Base-by-base conservation (phyloP, 2,113 vertebrate genomes). In the Macheiramphus alcinus region DNA sequence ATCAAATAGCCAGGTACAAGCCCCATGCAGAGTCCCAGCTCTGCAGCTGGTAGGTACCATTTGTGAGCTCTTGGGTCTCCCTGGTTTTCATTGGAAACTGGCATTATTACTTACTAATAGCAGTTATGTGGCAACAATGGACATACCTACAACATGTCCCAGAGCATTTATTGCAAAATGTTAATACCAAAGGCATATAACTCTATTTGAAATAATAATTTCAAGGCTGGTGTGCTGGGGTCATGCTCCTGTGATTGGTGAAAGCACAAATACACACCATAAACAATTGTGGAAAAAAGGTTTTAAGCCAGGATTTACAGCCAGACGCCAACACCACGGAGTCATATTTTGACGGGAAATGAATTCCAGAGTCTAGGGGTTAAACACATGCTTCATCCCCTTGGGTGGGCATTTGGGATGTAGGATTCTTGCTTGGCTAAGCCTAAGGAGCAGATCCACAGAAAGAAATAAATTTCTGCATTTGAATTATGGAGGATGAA, bases 221-320 rank as follows among this genome's bases (percentile, higher is more conserved):
- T 88, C 72, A 50, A 58, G 68, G 53, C 10, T 86, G 36, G 31
- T 40, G 20, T 70, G 48, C 13, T 4, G 4, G 11, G 32, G 23
- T 75, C 52, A 25, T 67, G 80, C 36, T 82, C n/a, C 34, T 34
- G 11, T 85, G 52, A 90, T 47, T 40, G 62, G 31, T 63, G 56
- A 93, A 91, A 93, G 52, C 80, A 79, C 47, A 89, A 91, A 96
- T 45, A 95, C 43, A 61, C 26, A 79, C 73, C 61, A 62, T 68
- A 82, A 88, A 80, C 66, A 82, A 92, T 40, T 16, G 45, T 48
- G 62, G 36, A 55, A 52, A 62, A 79, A 75, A 85, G 13, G 52
- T 56, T 93, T 96, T 66, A 96, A 80, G 63, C 13, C 56, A 95
- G 87, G 87, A 95, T 94, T 97, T 96, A 94, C 62, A 86, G 90